Conservation (phyloP, 2,888 invertebrate species). For the Clanis bilineata region DNA sequence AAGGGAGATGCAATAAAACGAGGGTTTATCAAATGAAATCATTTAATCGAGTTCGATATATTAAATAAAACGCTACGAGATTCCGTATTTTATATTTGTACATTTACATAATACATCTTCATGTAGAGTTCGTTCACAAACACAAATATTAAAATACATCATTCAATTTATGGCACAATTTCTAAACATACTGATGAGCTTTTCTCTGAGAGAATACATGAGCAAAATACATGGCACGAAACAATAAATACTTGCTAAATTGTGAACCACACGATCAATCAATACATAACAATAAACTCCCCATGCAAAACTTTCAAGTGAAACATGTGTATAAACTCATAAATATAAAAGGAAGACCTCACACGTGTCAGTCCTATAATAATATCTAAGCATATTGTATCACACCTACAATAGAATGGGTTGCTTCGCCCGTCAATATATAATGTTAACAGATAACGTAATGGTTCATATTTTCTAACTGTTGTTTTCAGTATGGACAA, state of each 20-base stretch:
- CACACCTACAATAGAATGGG: neutral
- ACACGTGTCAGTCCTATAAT: neutral
- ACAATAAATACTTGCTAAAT: slow-evolving; percentile 4
- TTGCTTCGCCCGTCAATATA: no score
- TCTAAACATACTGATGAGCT: neutral
- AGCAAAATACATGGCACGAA: slow-evolving; percentile 45
- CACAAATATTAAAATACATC: neutral
- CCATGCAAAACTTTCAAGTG: neutral
- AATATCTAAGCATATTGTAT: neutral
- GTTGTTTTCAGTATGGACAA: no score
- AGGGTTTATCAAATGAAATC: neutral
- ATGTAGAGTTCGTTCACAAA: slow-evolving; percentile 12
- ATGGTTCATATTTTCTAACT: no score
- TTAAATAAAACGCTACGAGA: slow-evolving; percentile 33
- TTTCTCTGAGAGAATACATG: slow-evolving; percentile 36
- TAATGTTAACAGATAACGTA: no score
- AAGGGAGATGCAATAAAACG: slow-evolving; percentile 23
- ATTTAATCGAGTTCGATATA: slow-evolving; percentile 15
- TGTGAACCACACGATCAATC: slow-evolving; percentile 4
- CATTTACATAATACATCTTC: slow-evolving; percentile 36
- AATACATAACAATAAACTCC: neutral
- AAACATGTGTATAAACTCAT: neutral
- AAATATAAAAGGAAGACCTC: slow-evolving; percentile 15
- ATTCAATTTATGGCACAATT: slow-evolving; percentile 11
- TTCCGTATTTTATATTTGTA: slow-evolving; percentile 40